A percentile compares a stretch with the other conserved stretches of the same genome.
Evolutionary conservation across 2,113 vertebrate genomes (phyloP).

Genomic region (Sterna hirundo): DNA sequence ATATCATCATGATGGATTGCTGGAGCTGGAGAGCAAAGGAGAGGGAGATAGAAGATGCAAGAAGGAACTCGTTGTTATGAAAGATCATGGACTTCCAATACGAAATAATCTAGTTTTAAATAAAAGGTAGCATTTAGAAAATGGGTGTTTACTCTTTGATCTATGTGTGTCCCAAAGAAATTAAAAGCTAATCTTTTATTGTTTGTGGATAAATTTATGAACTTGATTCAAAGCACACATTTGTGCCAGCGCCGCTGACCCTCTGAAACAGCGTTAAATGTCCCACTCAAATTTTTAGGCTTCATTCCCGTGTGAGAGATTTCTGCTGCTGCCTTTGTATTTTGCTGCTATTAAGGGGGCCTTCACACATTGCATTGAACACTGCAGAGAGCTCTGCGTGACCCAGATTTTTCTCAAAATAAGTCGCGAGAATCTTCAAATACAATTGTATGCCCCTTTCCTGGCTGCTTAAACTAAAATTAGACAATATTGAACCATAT

Average conservation of each 20-base stretch:
- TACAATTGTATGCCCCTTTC: background rate
- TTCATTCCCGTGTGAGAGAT: background rate
- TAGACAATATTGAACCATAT: background rate
- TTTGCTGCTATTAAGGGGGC: background rate
- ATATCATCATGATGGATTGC: background rate
- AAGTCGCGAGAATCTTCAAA: background rate
- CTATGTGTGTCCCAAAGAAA: background rate
- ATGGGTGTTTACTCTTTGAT: background rate
- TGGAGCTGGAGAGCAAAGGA: background rate
- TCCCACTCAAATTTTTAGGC: background rate
- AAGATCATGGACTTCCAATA: background rate
- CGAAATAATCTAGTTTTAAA: background rate
- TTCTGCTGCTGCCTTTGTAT: background rate
- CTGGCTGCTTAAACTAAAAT: background rate
- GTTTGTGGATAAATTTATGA: background rate
- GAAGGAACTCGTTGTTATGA: background rate
- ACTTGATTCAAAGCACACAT: background rate
- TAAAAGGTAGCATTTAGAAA: background rate
- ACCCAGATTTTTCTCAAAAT: background rate
- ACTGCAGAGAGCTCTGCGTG: background rate
- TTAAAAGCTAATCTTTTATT: background rate
- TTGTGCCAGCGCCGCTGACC: background rate
- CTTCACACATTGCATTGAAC: background rate
- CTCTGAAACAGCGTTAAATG: background rate
- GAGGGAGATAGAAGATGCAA: background rate